Evolutionary conservation across 1,140 invertebrate species (phyloP), one percentile per base, ranked within the genome.

Genomic region (Heliothis subflexa): DNA sequence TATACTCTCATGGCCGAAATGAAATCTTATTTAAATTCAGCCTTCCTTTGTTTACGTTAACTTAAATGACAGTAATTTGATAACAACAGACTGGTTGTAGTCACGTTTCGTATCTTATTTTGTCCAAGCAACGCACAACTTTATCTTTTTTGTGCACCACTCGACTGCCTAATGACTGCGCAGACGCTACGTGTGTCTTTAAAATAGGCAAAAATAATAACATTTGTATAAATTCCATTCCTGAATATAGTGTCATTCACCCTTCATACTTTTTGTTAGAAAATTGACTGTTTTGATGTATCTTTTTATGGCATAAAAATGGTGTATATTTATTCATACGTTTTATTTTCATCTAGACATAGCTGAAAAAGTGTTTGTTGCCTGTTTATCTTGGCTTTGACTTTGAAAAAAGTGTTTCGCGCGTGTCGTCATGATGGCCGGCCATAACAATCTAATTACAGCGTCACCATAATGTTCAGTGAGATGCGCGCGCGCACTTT

Each of bases 401-500:
- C 33, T 40, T 40, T 40, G 33, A 40, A 40, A 7, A 59, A 59
- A 21, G 12, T 25, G 21, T 25, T 62, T 47, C 28, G n/a, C 40
- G 40, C 40, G 5, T 40, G 33, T 40, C 33, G 54, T 18, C 57
- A 28, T 61, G 25, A 25, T 61, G 33, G 18, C 47, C 47, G 47
- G 50, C 49, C 50, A 12, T 28, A 40, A 71, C 28, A 71, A 55
- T 71, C 18, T 70, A 50, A 71, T 71, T 40, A 55, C 33, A 55
- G 28, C 25, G 50, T 55, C 66, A 52, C 14, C 50, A 54, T 28
- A 71, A 16, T 40, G 52, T 18, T 16, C 68, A 55, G 68, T n/a
- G 50, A 40, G 52, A 3, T 40, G 66, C 66, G 66, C 66, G 12
- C 21, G 68, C 68, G 50, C 52, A 83, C 78, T 85, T 81, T 82